Conservation (phyloP, 1,140 invertebrate genomes). For the Drosophila malerkotliana region DNA sequence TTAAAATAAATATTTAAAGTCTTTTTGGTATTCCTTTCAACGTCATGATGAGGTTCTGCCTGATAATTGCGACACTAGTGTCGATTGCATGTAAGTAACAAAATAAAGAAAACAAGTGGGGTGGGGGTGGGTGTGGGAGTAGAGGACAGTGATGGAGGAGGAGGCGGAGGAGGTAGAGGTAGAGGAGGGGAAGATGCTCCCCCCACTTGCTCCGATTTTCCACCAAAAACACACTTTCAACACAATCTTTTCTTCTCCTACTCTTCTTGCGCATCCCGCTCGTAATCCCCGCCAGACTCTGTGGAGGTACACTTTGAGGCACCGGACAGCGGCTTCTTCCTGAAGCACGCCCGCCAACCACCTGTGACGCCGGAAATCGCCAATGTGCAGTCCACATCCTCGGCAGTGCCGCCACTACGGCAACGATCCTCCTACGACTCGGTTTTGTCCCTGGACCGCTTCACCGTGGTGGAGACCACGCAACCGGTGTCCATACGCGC, state of each 20-base stretch:
- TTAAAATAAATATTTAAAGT: not conserved
- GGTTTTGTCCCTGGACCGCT: conserved; percentile 90
- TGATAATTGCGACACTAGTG: conserved; percentile 59
- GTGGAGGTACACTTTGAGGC: conserved; percentile 96
- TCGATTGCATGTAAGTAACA: conserved; percentile 63
- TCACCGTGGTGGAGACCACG: conserved; percentile 94
- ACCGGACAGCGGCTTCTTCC: conserved; percentile 94
- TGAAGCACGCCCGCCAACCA: conserved; percentile 90
- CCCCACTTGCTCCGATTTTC: not conserved
- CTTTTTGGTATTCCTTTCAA: not conserved
- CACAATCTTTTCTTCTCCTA: not conserved
- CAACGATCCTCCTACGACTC: conserved; percentile 84
- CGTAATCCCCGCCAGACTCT: conserved; percentile 20
- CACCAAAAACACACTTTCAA: not conserved
- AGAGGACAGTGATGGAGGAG: not conserved
- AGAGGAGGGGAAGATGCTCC: not conserved
- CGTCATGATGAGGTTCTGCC: conserved; percentile 60
- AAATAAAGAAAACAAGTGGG: conserved; percentile 7
- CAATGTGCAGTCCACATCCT: conserved; percentile 63
- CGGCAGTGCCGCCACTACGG: conserved; percentile 55
- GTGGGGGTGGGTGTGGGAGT: not conserved
- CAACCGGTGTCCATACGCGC: conserved; percentile 93
- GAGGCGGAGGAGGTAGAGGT: not conserved
- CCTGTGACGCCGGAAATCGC: conserved; percentile 83
- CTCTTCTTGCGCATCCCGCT: not conserved